phyloP scores from a whole-genome alignment of 1,140 invertebrate genomes.

The Agrilus planipennis region DNA sequence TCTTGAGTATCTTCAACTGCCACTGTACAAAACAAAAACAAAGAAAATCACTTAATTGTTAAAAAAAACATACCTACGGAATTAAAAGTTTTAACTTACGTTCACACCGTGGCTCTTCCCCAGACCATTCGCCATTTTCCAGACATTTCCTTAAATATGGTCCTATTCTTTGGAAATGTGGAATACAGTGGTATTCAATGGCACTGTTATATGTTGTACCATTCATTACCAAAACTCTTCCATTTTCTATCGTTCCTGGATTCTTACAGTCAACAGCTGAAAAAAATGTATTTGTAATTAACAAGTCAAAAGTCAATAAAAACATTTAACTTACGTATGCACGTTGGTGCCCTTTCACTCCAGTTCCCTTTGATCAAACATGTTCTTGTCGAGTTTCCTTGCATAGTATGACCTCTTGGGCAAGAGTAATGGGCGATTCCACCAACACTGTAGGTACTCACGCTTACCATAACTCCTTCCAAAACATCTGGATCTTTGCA shows the following conservation, averaged over 20 bases:
- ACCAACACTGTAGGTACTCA: conserved; percentile 55
- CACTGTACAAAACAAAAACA: conserved; percentile 32
- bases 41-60: background rate
- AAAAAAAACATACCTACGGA: conserved; percentile 1
- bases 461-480: conserved; percentile 43
- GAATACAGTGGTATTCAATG: conserved; percentile 80
- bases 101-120: conserved; percentile 66
- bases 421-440: conserved; percentile 71
- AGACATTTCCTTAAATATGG: conserved; percentile 71
- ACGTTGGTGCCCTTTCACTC: conserved; percentile 65
- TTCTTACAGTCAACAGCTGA: conserved; percentile 72
- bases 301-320: conserved; percentile 1
- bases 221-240: conserved; percentile 74
- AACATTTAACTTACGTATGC: conserved; percentile 68
- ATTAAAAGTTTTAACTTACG: conserved; percentile 29
- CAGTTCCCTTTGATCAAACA: conserved; percentile 70
- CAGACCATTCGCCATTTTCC: conserved; percentile 73
- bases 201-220: conserved; percentile 70
- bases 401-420: conserved; percentile 62
- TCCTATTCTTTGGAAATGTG: conserved; percentile 68
- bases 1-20: conserved; percentile 53
- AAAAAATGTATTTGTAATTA: conserved; percentile 16
- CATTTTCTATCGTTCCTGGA: conserved; percentile 68
- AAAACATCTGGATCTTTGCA: conserved; percentile 56
- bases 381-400: conserved; percentile 66